These are phyloP conservation scores for Thereva nobilitata DNA, from an alignment of 2,888 invertebrate genomes.

Conservation along the genomic window DNA sequence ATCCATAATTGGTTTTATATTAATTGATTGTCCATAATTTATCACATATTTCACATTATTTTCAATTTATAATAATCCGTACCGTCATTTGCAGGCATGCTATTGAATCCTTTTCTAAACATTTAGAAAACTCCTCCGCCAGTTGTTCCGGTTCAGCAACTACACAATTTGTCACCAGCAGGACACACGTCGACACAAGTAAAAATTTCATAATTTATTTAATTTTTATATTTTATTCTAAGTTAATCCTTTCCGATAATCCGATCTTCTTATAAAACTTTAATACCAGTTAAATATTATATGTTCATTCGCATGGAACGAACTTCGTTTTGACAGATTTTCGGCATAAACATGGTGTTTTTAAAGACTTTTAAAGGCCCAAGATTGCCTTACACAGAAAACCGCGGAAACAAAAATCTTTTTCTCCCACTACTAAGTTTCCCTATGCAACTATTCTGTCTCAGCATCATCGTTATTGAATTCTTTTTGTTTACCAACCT, in stretches of 20 bases:
- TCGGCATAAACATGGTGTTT: constrained; percentile 57
- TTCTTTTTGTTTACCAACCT: constrained; percentile 28
- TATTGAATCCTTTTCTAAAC: constrained; percentile 66
- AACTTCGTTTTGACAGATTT: constrained; percentile 59
- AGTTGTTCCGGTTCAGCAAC: constrained; percentile 45
- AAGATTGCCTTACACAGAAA: not conserved
- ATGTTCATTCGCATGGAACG: constrained; percentile 60
- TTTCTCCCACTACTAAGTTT: constrained; percentile 18
- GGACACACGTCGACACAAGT: constrained; percentile 52
- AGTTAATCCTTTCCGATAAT: not conserved
- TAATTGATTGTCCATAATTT: constrained; percentile 40
- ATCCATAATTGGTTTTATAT: not conserved
- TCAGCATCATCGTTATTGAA: not conserved
- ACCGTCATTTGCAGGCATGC: constrained; percentile 66
- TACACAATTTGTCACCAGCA: constrained; percentile 48
- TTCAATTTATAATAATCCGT: constrained; percentile 51
- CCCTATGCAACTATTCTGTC: constrained; percentile 10
- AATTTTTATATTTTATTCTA: constrained; percentile 1
- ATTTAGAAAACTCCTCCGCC: constrained; percentile 60
- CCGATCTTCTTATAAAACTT: not conserved
- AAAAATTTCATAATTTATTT: constrained; percentile 51
- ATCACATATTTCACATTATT: constrained; percentile 12
- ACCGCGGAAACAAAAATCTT: not conserved
- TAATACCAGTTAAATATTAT: constrained; percentile 49
- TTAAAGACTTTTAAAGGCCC: constrained; percentile 54